Evolutionary conservation across 2,797 vertebrate genomes (phyloP).

Genomic region (Ctenochaetus hawaiiensis): DNA sequence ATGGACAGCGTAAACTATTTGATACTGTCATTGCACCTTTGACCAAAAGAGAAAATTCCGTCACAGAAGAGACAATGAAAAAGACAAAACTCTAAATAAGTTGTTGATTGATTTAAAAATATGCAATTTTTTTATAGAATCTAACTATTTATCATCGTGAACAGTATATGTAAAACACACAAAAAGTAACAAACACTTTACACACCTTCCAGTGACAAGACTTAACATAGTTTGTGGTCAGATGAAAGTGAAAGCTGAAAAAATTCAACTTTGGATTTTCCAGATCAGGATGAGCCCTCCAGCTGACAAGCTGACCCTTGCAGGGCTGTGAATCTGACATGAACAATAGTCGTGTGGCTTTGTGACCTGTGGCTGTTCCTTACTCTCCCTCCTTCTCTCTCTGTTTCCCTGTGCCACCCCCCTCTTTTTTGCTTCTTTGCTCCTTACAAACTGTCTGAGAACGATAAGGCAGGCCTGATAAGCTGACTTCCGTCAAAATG

Average conservation of each 20-base stretch:
- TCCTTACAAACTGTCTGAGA: slow-evolving; percentile 82
- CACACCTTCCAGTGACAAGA: neutral
- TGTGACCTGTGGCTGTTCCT: slow-evolving; percentile 78
- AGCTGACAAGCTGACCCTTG: slow-evolving; percentile 75
- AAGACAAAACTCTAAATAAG: no score
- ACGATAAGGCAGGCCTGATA: slow-evolving; percentile 85
- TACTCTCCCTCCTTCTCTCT: slow-evolving; percentile 25
- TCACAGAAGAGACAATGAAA: no score
- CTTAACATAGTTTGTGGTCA: slow-evolving; percentile 58
- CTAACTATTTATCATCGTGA: neutral
- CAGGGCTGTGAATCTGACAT: slow-evolving; percentile 73
- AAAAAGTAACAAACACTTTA: neutral
- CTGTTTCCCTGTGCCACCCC: neutral
- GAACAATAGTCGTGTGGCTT: slow-evolving; percentile 72
- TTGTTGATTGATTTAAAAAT: no score
- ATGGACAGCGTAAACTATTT: no score
- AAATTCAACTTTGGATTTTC: slow-evolving; percentile 55
- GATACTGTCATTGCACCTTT: no score
- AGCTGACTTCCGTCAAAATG: slow-evolving; percentile 77
- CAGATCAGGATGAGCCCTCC: slow-evolving; percentile 74
- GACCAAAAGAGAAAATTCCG: no score
- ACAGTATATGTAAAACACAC: neutral
- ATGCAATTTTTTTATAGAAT: neutral
- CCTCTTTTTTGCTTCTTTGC: slow-evolving; percentile 59
- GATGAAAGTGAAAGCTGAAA: slow-evolving; percentile 47